Evolutionary conservation across 2,797 vertebrate genomes (phyloP).

Genomic region (Melanotaenia nigrans): DNA sequence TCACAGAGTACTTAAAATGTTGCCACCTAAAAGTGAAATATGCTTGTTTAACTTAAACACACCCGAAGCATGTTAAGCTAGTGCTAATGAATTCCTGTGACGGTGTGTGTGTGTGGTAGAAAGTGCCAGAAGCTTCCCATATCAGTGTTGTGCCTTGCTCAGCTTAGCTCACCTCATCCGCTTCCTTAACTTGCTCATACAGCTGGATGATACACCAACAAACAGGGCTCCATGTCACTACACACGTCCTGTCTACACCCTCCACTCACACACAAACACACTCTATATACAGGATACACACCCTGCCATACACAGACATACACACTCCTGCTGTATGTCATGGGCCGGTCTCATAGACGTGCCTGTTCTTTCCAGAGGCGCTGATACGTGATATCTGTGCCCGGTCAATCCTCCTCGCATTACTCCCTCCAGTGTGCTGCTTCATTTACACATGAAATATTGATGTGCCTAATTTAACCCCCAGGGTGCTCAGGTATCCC

Average conservation of each 20-base stretch:
- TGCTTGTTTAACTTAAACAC: conserved; percentile 11
- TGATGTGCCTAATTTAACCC: conserved; percentile 83
- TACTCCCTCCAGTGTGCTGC: conserved; percentile 75
- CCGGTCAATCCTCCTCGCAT: conserved; percentile 73
- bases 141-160: conserved; percentile 32
- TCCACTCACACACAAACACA: conserved; percentile 14
- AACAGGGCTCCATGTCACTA: conserved; percentile 38
- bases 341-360: conserved; percentile 35
- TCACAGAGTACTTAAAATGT: conserved; percentile 8
- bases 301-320: conserved; percentile 10
- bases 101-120: conserved; percentile 20
- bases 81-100: conserved; percentile 15
- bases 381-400: conserved; percentile 68
- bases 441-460: conserved; percentile 86
- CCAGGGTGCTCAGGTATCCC: conserved; percentile 75
- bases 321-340: conserved; percentile 47
- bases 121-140: conserved; percentile 54
- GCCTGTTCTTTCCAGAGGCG: conserved; percentile 68
- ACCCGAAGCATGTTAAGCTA: conserved; percentile 10
- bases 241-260: conserved; percentile 26
- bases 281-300: conserved; percentile 21
- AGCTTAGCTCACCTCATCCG: conserved; percentile 38
- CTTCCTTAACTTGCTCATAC: conserved; percentile 53
- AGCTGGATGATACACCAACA: conserved; percentile 50
- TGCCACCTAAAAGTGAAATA: conserved; percentile 17